Base-by-base conservation (phyloP, 2,113 vertebrate species). In the Himantopus leucocephalus region DNA sequence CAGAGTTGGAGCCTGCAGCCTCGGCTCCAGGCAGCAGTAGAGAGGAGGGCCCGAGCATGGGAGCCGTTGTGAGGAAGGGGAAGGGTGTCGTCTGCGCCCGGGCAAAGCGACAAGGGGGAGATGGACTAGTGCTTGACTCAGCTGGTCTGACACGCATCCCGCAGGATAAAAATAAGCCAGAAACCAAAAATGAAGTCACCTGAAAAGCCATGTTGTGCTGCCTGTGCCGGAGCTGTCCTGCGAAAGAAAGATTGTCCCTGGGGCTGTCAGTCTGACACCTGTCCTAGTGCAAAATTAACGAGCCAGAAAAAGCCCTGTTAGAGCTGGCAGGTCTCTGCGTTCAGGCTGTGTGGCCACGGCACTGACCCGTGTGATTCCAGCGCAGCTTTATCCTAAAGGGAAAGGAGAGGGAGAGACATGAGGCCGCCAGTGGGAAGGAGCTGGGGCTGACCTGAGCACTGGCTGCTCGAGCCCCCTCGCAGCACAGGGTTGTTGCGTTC, bases 81-180 rank as follows among this genome's bases (percentile, higher is more conserved):
- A n/a, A 50, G 29, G 37, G 22, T 48, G 48, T 11, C 6, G 11
- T 22, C n/a, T 11, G 32, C 1, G 1, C n/a, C 60, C 0, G 0
- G n/a, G 17, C 22, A 35, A 24, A 17, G n/a, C 15, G 60, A 56
- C 55, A 39, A 24, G 41, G 50, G 37, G 80, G 72, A 78, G 48
- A 59, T 41, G 73, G 45, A 8, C 14, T 59, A 0, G 6, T 1
- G 14, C 39, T 53, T 53, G 32, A 34, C 52, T 72, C 3, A 1
- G 17, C 19, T 1, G 0, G 3, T 55, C 70, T 68, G 70, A 24
- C 56, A 26, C 21, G 17, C 20, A 32, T 86, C 55, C 52, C 1
- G 0, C 7, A 2, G 48, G 35, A 72, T 56, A 75, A 47, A 85
- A 91, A 84, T 70, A 87, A 92, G 60, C 41, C n/a, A 62, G 74